Percentiles rank a stretch among this genome's conserved stretches.
These are phyloP conservation scores for Idris sp. DNA, from an alignment of 1,140 invertebrate genomes.

Conservation along the genomic window DNA sequence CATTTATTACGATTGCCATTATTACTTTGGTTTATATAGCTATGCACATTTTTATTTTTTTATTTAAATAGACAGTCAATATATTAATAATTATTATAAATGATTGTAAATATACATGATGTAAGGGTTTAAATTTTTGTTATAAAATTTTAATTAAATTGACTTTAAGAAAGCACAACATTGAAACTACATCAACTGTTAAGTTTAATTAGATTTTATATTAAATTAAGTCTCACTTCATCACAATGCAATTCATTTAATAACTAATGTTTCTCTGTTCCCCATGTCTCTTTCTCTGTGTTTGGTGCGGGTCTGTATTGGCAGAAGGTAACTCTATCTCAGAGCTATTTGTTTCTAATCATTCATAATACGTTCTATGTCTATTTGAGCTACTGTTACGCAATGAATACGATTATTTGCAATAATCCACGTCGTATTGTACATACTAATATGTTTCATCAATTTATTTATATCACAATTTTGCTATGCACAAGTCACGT, in stretches of 20 bases:
- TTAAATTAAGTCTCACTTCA: slow-evolving; percentile 20
- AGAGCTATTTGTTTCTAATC: slow-evolving; percentile 62
- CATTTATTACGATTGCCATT: slow-evolving; percentile 2
- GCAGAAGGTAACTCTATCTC: slow-evolving; percentile 78
- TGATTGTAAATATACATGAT: too few relatives aligned
- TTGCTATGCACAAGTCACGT: slow-evolving; percentile 33
- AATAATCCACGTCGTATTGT: slow-evolving; percentile 47
- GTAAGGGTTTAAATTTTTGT: too few relatives aligned
- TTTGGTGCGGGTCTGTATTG: slow-evolving; percentile 76
- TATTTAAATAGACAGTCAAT: too few relatives aligned
- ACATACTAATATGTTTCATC: slow-evolving; percentile 55
- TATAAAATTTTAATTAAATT: too few relatives aligned
- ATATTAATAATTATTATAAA: too few relatives aligned
- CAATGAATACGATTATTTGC: slow-evolving; percentile 43
- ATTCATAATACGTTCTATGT: slow-evolving; percentile 48
- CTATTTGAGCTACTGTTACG: slow-evolving; percentile 56
- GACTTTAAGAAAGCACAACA: too few relatives aligned
- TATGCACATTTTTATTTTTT: too few relatives aligned
- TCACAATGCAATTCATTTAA: slow-evolving; percentile 53
- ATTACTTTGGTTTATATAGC: slow-evolving; percentile 28
- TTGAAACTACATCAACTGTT: slow-evolving; percentile 20
- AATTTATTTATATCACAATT: slow-evolving; percentile 59
- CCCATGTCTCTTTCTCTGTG: slow-evolving; percentile 77
- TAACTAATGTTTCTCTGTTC: slow-evolving; percentile 77
- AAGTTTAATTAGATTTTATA: too few relatives aligned